A percentile compares a stretch with the other conserved stretches of the same genome.
Evolutionary conservation across 2,113 vertebrate genomes (phyloP).

Genomic region (Maccullochella peelii): DNA sequence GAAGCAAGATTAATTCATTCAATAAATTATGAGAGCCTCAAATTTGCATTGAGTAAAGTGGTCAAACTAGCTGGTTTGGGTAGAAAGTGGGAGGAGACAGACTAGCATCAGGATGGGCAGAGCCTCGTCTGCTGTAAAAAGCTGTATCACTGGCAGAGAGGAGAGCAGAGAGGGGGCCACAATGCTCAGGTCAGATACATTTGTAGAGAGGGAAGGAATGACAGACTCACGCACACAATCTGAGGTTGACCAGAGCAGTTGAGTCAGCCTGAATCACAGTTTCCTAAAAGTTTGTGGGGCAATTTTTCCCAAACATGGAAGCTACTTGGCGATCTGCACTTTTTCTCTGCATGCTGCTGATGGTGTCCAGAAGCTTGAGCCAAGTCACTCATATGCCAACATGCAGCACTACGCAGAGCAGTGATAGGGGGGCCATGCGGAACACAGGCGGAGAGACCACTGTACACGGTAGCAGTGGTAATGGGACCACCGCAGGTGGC

Average conservation of each 20-base stretch:
- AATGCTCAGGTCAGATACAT: conserved; percentile 13
- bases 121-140: conserved; percentile 65
- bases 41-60: conserved; percentile 56
- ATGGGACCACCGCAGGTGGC: background rate
- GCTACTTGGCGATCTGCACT: conserved; percentile 21
- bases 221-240: background rate
- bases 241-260: conserved; percentile 11
- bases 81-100: conserved; percentile 66
- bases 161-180: conserved; percentile 20
- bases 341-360: conserved; percentile 54
- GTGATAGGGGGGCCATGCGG: no score
- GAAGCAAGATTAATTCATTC: background rate
- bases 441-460: rapidly evolving
- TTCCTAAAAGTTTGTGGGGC: conserved; percentile 12
- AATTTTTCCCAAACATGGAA: conserved; percentile 45
- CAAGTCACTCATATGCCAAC: background rate
- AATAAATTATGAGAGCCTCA: conserved; percentile 5
- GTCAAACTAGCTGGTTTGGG: conserved; percentile 63
- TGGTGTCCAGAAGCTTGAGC: conserved; percentile 14
- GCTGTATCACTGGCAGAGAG: conserved; percentile 30
- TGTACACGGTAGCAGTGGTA: background rate
- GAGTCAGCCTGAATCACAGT: background rate
- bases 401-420: background rate
- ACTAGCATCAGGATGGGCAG: conserved; percentile 66
- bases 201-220: conserved; percentile 21